These are phyloP conservation scores for Hemicordylus capensis DNA, from an alignment of 2,113 vertebrate species.

Conservation along the genomic window DNA sequence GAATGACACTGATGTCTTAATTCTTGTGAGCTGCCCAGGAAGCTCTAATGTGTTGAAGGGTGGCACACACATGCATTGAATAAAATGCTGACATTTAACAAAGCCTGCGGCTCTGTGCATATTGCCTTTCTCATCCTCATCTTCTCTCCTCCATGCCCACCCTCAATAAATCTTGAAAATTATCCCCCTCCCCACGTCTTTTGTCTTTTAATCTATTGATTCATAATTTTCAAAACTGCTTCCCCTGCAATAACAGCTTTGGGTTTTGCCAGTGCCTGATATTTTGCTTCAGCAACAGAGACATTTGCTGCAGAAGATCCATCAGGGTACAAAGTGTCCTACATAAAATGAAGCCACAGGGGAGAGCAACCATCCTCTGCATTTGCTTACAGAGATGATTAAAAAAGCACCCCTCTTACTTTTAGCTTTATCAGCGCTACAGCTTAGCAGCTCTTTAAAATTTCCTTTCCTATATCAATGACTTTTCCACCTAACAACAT, in stretches of 20 bases:
- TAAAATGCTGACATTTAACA: too few relatives aligned
- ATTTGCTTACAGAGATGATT: slow-evolving; percentile 37
- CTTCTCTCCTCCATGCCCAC: not conserved
- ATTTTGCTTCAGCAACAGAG: slow-evolving; percentile 44
- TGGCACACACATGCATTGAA: too few relatives aligned
- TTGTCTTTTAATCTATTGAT: slow-evolving; percentile 45
- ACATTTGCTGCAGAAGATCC: slow-evolving; percentile 52
- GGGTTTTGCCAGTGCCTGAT: slow-evolving; percentile 32
- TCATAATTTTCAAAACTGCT: slow-evolving; percentile 49
- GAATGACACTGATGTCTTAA: too few relatives aligned
- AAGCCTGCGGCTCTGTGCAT: too few relatives aligned
- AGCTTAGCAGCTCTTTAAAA: slow-evolving; percentile 26
- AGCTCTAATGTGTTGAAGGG: too few relatives aligned
- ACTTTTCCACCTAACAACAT: slow-evolving; percentile 21
- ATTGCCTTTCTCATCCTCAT: too few relatives aligned
- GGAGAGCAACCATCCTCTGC: slow-evolving; percentile 6
- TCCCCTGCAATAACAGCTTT: slow-evolving; percentile 35
- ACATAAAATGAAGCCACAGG: slow-evolving; percentile 56
- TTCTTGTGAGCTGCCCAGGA: too few relatives aligned
- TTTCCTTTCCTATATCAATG: slow-evolving; percentile 40
- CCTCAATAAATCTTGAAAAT: not conserved
- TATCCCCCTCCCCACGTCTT: not conserved
- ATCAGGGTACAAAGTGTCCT: slow-evolving; percentile 47
- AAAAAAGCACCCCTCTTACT: not conserved
- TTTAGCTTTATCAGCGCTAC: slow-evolving; percentile 15